Percentiles rank a stretch among this genome's conserved stretches.
These are phyloP conservation scores for Eira barbara DNA, from an alignment of 2,113 vertebrate species.

Conservation along the genomic window DNA sequence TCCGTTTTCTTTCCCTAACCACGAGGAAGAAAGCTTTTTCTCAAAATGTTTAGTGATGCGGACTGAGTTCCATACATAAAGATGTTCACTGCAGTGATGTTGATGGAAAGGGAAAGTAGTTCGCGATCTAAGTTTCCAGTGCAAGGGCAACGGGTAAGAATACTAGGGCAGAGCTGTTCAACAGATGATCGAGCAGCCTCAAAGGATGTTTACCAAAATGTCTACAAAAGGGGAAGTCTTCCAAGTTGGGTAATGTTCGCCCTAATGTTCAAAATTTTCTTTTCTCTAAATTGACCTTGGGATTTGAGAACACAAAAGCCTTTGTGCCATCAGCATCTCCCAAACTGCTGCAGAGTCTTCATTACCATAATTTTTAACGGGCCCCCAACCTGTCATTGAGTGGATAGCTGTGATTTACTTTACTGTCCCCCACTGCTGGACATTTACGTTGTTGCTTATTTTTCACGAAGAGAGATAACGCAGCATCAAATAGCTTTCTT, in stretches of 20 bases:
- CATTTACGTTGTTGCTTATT: neutral
- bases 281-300: neutral
- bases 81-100: neutral
- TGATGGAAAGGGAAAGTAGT: neutral
- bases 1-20: neutral
- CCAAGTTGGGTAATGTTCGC: neutral
- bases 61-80: neutral
- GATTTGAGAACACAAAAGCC: neutral
- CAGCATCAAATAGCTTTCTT: neutral
- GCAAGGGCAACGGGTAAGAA: neutral
- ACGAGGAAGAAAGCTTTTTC: neutral
- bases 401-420: neutral
- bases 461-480: neutral
- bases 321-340: neutral
- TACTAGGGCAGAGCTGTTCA: neutral
- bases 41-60: neutral
- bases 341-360: neutral
- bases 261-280: neutral
- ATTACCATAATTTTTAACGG: neutral
- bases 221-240: neutral
- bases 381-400: neutral
- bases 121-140: neutral
- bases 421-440: neutral
- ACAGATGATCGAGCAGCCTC: neutral
- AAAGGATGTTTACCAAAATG: neutral